phyloP scores from a whole-genome alignment of 2,797 vertebrate genomes.

The Brotula barbata region DNA sequence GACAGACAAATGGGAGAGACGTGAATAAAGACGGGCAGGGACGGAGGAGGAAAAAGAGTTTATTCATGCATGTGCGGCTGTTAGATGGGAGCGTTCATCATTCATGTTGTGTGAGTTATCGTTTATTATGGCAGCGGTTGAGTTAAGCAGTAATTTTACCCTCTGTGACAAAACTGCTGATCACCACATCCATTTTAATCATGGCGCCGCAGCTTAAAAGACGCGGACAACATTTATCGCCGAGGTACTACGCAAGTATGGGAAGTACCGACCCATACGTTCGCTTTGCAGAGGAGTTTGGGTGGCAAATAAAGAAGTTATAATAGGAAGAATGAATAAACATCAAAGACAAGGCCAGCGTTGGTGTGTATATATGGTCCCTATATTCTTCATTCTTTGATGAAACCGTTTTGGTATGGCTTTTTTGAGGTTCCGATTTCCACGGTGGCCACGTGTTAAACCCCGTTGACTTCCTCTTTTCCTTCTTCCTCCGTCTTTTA shows the following conservation, averaged over 20 bases:
- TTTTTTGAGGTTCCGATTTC: neutral
- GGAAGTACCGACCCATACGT: slow-evolving; percentile 18
- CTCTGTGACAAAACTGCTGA: slow-evolving; percentile 66
- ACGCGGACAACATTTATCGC: slow-evolving; percentile 49
- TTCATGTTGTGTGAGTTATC: slow-evolving; percentile 59
- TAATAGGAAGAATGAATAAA: no score
- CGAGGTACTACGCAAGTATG: slow-evolving; percentile 1
- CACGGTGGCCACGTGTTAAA: slow-evolving; percentile 18
- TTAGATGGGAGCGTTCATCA: slow-evolving; percentile 41
- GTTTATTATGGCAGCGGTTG: slow-evolving; percentile 60
- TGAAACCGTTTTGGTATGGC: neutral
- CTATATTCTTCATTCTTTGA: neutral
- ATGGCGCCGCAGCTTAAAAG: slow-evolving; percentile 35
- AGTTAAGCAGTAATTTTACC: slow-evolving; percentile 62
- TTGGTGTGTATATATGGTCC: no score
- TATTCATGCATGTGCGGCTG: slow-evolving; percentile 35
- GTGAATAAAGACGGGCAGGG: slow-evolving; percentile 1
- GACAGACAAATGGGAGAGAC: slow-evolving; percentile 13
- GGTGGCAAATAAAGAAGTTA: no score
- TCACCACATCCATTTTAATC: slow-evolving; percentile 59
- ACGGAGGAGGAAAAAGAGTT: slow-evolving; percentile 1
- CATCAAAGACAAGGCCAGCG: no score
- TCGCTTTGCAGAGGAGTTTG: no score
- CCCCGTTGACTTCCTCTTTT: slow-evolving; percentile 8
- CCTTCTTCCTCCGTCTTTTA: slow-evolving; percentile 1